A percentile compares a stretch with the other conserved stretches of the same genome.
Evolutionary conservation across 2,113 vertebrate species (phyloP).

Genomic region (Eublepharis macularius): DNA sequence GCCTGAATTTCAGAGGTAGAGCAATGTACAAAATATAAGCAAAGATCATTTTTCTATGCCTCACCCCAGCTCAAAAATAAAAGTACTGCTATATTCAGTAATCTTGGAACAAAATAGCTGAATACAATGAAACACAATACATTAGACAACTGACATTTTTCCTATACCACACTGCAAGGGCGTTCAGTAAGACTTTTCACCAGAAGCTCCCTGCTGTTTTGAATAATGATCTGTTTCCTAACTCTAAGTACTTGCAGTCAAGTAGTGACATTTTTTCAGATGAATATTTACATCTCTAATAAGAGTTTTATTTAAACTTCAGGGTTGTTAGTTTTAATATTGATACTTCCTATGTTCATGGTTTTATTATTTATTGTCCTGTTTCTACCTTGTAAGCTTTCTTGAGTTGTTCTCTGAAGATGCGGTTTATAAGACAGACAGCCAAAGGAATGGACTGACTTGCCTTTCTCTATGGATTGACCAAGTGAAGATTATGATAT

Average conservation of each 20-base stretch:
- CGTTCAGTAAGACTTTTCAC: constrained; percentile 3
- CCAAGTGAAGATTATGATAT: background rate
- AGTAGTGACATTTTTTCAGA: background rate
- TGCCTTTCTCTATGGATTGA: background rate
- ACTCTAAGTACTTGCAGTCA: background rate
- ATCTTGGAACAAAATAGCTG: background rate
- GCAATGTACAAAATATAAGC: background rate
- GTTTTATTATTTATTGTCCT: no score
- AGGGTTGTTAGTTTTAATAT: no score
- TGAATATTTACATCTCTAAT: background rate
- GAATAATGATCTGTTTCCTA: background rate
- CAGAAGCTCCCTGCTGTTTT: constrained; percentile 12
- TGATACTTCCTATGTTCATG: no score
- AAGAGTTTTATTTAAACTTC: background rate
- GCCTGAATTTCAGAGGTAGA: background rate
- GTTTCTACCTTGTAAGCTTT: no score
- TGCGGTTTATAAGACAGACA: no score
- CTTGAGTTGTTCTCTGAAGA: no score
- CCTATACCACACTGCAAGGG: background rate
- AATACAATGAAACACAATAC: constrained; percentile 7
- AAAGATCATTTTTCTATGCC: background rate
- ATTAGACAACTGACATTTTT: background rate
- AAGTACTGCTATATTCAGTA: background rate
- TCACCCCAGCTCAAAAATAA: background rate
- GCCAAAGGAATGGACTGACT: background rate